These are phyloP conservation scores for Leptarthrus brevirostris DNA, from an alignment of 2,888 invertebrate species.

Conservation along the genomic window DNA sequence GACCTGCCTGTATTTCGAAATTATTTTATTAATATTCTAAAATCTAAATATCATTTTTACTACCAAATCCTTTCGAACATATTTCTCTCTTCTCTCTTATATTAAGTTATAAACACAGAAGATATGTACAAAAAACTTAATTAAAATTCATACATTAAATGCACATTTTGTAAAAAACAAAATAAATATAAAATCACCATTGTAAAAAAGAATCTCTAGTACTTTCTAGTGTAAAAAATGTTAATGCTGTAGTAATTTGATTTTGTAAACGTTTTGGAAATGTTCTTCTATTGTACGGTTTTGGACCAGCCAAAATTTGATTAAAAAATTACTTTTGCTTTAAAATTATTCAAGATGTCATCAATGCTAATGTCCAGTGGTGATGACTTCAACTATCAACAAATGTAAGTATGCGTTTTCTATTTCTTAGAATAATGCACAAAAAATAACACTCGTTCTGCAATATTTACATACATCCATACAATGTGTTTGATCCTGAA, in stretches of 20 bases:
- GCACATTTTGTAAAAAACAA: too few relatives aligned
- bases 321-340: conserved; percentile 27
- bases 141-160: too few relatives aligned
- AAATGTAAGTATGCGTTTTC: too few relatives aligned
- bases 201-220: neutral
- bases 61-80: too few relatives aligned
- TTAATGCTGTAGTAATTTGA: conserved; percentile 12
- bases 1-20: conserved; percentile 31
- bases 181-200: neutral
- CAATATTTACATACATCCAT: too few relatives aligned
- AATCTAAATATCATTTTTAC: too few relatives aligned
- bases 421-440: too few relatives aligned
- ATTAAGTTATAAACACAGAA: conserved; percentile 15
- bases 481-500: too few relatives aligned
- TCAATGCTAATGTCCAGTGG: too few relatives aligned
- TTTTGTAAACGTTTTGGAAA: neutral
- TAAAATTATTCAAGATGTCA: too few relatives aligned
- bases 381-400: too few relatives aligned
- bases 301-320: conserved; percentile 48
- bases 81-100: neutral
- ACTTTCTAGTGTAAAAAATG: conserved; percentile 4
- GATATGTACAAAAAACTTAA: conserved; percentile 17
- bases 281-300: conserved; percentile 10
- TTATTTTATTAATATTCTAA: neutral
- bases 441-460: too few relatives aligned